Evolutionary conservation across 2,113 vertebrate species (phyloP).

Genomic region (Zapus hudsonius): DNA sequence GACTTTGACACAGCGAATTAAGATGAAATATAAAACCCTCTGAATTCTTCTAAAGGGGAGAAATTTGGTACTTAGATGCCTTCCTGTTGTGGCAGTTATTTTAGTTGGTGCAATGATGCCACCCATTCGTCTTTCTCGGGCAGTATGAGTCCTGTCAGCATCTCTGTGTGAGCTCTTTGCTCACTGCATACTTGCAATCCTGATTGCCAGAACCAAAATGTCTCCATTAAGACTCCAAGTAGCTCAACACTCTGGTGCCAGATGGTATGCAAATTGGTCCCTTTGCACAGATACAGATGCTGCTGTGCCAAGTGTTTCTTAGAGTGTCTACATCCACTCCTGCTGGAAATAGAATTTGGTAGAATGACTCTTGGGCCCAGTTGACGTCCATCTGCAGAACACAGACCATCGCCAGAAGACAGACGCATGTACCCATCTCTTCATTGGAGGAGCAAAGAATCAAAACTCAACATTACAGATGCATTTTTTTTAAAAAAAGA

Average conservation of each 20-base stretch:
- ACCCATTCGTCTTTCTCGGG: neutral
- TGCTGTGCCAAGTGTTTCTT: slow-evolving; percentile 61
- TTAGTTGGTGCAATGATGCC: neutral
- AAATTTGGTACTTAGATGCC: neutral
- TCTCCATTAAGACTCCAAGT: slow-evolving; percentile 74
- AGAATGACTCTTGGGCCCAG: slow-evolving; percentile 51
- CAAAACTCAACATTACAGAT: slow-evolving; percentile 37
- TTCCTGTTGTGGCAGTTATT: neutral
- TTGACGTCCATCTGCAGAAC: slow-evolving; percentile 12
- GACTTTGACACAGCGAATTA: neutral
- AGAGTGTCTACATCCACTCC: slow-evolving; percentile 48
- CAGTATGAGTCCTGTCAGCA: neutral
- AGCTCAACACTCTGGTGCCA: slow-evolving; percentile 77
- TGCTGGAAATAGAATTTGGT: slow-evolving; percentile 62
- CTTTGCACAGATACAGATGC: slow-evolving; percentile 73
- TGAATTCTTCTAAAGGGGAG: neutral
- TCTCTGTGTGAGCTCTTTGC: slow-evolving; percentile 60
- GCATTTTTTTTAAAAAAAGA: neutral
- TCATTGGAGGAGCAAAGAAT: slow-evolving; percentile 38
- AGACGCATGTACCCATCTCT: slow-evolving; percentile 28
- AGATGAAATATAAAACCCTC: slow-evolving; percentile 21
- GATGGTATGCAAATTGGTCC: slow-evolving; percentile 79
- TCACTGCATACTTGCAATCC: slow-evolving; percentile 60
- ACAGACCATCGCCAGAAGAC: neutral
- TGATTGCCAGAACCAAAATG: slow-evolving; percentile 72